Evolutionary conservation across 2,113 vertebrate genomes (phyloP), one percentile per base, ranked within the genome.

Genomic region (Gobiocypris rarus): DNA sequence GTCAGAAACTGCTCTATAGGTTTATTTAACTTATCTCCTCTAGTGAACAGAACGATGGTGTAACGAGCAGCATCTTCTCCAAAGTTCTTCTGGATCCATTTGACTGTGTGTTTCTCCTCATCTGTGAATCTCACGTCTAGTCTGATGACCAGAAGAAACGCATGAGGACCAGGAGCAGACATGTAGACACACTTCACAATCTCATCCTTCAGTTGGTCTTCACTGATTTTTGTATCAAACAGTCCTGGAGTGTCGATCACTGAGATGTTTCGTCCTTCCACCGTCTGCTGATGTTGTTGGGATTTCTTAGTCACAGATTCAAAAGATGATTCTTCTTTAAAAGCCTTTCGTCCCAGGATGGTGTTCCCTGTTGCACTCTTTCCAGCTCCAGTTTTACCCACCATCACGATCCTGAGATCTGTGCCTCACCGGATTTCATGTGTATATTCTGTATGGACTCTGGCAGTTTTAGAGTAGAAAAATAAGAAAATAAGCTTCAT

Each of bases 41-140:
- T 88, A 0, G 93, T 94, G 58, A 95, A 95, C 78, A 95, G 83
- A 87, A 94, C 83, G 43, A 94, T 92, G 17, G 91, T 93, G 88
- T 94, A 94, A 86, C 90, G 89, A 81, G 91, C 87, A 41, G 90
- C 91, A 1, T 92, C 90, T 0, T 89, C 90, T 4, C 93, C 93
- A 89, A 95, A 94, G 86, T 93, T 94, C n/a, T 95, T 85, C 89
- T 91, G 90, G 89, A 94, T 91, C 91, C 91, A 92, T 75, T 91
- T 91, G 3, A 93, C 87, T 1, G 93, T 86, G 1, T 93, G 87
- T 15, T 86, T 84, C n/a, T 94, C 92, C 31, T 94, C 92, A 0
- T 93, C 89, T 0, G 94, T 93, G 87, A 93, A 92, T 58, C 89
- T 88, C 1, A 90, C 91, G 4, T 89, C 92, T 0, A 94, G 88